phyloP scores from a whole-genome alignment of 35 echinoderm and acorn worm species.

The Ophioderma brevispina region DNA sequence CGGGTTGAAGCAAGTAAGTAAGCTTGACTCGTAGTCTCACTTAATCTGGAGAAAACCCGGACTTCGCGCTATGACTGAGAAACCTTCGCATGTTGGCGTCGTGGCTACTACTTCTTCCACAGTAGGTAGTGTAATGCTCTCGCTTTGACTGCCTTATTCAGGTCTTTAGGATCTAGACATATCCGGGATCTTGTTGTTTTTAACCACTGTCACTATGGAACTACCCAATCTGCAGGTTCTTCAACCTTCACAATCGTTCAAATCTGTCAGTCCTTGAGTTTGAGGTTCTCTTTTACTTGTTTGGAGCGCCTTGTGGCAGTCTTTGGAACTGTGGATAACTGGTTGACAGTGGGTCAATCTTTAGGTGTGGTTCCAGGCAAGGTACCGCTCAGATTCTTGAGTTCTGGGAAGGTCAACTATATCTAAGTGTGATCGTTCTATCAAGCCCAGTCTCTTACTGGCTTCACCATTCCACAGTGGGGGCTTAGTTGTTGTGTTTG shows the following conservation, averaged over 20 bases:
- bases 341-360: too few relatives aligned
- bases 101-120: conserved; percentile 62
- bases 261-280: not conserved
- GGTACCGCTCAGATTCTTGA: too few relatives aligned
- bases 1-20: conserved; percentile 71
- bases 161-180: conserved; percentile 65
- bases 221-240: conserved; percentile 5
- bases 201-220: conserved; percentile 24
- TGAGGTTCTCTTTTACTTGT: too few relatives aligned
- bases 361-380: too few relatives aligned
- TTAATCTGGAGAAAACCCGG: conserved; percentile 65
- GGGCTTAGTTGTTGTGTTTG: too few relatives aligned
- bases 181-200: conserved; percentile 58
- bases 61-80: conserved; percentile 70
- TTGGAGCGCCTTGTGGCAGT: too few relatives aligned
- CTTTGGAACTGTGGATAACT: too few relatives aligned
- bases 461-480: too few relatives aligned
- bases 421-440: too few relatives aligned
- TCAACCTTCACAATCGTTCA: not conserved
- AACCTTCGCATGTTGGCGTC: conserved; percentile 47
- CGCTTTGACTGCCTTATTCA: conserved; percentile 31
- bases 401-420: too few relatives aligned
- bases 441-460: too few relatives aligned
- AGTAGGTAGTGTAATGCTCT: conserved; percentile 58
- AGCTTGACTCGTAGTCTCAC: conserved; percentile 65